Conservation (phyloP, 2,888 invertebrate genomes). For the Dendrolimus houi region DNA sequence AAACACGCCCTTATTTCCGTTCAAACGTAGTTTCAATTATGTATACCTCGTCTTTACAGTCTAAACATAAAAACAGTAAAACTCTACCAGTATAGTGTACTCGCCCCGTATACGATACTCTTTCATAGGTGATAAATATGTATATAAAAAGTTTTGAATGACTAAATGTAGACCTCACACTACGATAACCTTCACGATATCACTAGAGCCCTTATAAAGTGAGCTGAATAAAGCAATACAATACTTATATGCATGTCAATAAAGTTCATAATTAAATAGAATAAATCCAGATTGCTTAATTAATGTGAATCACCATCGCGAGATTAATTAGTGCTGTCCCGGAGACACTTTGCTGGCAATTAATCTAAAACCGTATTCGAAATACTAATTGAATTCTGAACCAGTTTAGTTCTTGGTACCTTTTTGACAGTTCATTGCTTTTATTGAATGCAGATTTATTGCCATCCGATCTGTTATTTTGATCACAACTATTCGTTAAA, state of each 20-base stretch:
- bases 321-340: conserved; percentile 69
- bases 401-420: conserved; percentile 39
- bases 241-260: conserved; percentile 6
- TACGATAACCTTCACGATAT: conserved; percentile 41
- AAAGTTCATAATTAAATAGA: neutral
- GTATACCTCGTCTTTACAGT: no score
- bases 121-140: neutral
- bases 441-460: conserved; percentile 49
- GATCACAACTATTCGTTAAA: conserved; percentile 34
- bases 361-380: conserved; percentile 55
- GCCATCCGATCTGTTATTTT: conserved; percentile 37
- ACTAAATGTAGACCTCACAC: conserved; percentile 56
- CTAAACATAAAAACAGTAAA: no score
- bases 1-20: no score
- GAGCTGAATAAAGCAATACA: conserved; percentile 15
- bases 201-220: conserved; percentile 15
- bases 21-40: no score
- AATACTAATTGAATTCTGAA: conserved; percentile 58
- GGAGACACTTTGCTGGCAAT: conserved; percentile 57
- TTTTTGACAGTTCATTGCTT: conserved; percentile 34
- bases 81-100: no score
- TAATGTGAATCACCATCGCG: conserved; percentile 52
- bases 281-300: conserved; percentile 34
- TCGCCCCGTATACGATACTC: no score
- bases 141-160: conserved; percentile 25